These are phyloP conservation scores for Plecturocebus donacophilus DNA, from an alignment of 2,113 vertebrate species.

Conservation along the genomic window DNA sequence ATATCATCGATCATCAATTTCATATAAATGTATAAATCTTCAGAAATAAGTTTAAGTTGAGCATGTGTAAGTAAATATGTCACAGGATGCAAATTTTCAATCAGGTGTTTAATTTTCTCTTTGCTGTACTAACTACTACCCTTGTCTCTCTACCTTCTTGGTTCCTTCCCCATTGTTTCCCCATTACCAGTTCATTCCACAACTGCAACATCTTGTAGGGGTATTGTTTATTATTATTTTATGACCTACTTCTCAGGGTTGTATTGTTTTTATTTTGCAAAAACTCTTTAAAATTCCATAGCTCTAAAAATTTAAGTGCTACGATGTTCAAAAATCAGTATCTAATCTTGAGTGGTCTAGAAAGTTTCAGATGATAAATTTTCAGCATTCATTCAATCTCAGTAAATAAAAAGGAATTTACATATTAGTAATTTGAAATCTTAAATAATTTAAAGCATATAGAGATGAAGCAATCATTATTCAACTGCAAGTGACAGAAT, in stretches of 20 bases:
- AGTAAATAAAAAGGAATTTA: not conserved
- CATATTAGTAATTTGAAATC: slow-evolving; percentile 17
- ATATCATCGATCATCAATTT: not conserved
- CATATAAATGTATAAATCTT: not conserved
- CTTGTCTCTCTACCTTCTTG: not conserved
- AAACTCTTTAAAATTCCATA: not conserved
- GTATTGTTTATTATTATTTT: not conserved
- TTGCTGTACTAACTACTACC: not conserved
- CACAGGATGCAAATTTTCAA: not conserved
- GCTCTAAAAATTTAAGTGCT: not conserved
- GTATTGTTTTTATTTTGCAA: not conserved
- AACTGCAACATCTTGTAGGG: not conserved
- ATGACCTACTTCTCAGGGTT: not conserved
- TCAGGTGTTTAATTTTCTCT: not conserved
- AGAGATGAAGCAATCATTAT: not conserved
- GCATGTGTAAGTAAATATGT: not conserved
- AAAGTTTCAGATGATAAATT: not conserved
- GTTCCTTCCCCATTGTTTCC: not conserved
- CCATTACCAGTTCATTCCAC: not conserved
- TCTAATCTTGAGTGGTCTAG: not conserved
- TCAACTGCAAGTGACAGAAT: not conserved
- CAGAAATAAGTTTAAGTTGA: not conserved
- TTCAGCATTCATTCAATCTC: not conserved
- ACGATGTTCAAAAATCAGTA: not conserved
- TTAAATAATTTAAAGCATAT: not conserved